Percentiles rank a stretch among this genome's conserved stretches.
Evolutionary conservation across 2,113 vertebrate species (phyloP).

Genomic region (Bothrops jararaca): DNA sequence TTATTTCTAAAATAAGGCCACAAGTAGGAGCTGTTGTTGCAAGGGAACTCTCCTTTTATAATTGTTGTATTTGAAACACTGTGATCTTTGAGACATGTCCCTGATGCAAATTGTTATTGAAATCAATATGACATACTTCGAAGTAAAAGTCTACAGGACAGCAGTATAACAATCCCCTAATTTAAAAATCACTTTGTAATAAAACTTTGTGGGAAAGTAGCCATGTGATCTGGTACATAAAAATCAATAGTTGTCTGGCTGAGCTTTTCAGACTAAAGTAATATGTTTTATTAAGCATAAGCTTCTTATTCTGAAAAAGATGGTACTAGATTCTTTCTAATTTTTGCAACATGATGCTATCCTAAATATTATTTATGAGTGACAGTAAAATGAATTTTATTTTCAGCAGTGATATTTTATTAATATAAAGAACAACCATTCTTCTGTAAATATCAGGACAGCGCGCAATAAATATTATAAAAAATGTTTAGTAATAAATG

Average conservation of each 20-base stretch:
- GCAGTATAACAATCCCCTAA: neutral
- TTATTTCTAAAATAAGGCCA: neutral
- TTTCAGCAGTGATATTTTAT: neutral
- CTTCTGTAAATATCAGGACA: neutral
- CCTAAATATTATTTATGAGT: neutral
- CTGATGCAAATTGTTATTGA: neutral
- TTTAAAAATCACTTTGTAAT: neutral
- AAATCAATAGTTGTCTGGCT: neutral
- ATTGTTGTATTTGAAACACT: constrained; percentile 14
- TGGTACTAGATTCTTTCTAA: neutral
- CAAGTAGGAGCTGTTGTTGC: neutral
- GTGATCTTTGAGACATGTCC: neutral
- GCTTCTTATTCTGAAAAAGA: neutral
- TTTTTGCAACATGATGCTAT: neutral
- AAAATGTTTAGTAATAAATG: neutral
- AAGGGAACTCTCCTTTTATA: neutral
- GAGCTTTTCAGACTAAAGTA: neutral
- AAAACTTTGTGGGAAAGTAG: neutral
- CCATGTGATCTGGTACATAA: neutral
- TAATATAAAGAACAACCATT: neutral
- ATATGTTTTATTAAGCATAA: neutral
- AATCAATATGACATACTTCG: neutral
- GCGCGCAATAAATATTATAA: neutral
- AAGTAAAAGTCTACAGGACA: neutral
- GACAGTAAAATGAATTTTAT: neutral